Base-by-base conservation (phyloP, 92 coral and sea anemone species). In the Bergia puertoricense region DNA sequence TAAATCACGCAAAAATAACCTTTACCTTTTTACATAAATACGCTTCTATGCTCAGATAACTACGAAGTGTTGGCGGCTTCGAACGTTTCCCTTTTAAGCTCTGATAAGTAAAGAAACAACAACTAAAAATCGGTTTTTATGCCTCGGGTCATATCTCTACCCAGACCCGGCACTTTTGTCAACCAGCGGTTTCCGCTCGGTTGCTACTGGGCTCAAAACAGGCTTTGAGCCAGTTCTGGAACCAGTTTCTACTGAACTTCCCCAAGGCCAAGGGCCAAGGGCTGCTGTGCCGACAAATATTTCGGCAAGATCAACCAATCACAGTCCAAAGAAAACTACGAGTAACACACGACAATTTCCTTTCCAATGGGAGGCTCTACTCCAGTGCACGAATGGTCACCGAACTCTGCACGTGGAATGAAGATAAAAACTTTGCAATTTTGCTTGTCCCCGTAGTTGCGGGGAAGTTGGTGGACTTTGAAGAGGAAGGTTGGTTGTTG, bases 291-390 rank as follows among this genome's bases (percentile, higher is more conserved):
- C 39, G 18, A 76, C 36, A 46, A 76, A 76, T 46, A 46, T 76
- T 76, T 76, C 42, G 44, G 39, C 37, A 76, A 76, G 44, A 76
- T 76, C 81, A 76, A 76, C 81, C 81, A 76, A 76, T 76, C 81
- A 76, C 81, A 76, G 81, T 76, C 81, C 81, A 76, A 76, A 76
- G 81, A 76, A 76, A 76, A 76, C 44, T 76, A 76, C 81, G 81
- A 76, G 81, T 20, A 76, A 76, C 44, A 40, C 81, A 76, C 42
- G 81, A 76, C 81, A 22, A 76, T 46, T 76, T 76, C 81, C 44
- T 76, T 37, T 76, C 81, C 81, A 76, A 76, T 76, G 44, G 81
- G 44, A 76, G 22, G 81, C 44, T 76, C 81, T 76, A 76, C 39
- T 76, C 44, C 44, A 45, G 81, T 76, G 39, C 81, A 76, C 81